Evolutionary conservation across 2,113 vertebrate species (phyloP).

Genomic region (Atractosteus spatula): DNA sequence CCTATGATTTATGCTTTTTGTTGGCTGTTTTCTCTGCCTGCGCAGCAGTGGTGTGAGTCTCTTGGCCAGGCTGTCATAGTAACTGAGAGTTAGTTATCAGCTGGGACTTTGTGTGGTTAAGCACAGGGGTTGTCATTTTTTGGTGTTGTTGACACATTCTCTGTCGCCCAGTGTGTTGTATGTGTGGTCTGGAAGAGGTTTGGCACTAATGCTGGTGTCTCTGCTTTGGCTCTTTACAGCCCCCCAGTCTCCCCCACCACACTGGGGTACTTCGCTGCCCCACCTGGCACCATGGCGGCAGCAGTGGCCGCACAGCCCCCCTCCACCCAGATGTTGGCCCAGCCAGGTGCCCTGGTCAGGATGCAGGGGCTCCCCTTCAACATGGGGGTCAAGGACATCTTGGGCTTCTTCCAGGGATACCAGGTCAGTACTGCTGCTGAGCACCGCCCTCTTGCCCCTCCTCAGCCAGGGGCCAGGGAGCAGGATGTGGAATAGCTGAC

Average conservation of each 20-base stretch:
- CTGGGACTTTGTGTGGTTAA: too few species aligned
- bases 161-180: too few species aligned
- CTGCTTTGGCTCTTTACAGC: constrained; percentile 49
- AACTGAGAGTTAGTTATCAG: too few species aligned
- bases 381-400: constrained; percentile 91
- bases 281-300: constrained; percentile 76
- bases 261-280: constrained; percentile 84
- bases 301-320: constrained; percentile 70
- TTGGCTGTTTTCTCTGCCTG: too few species aligned
- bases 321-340: constrained; percentile 72
- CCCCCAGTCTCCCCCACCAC: constrained; percentile 93
- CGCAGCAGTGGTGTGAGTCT: too few species aligned
- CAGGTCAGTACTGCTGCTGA: constrained; percentile 73
- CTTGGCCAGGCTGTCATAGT: too few species aligned
- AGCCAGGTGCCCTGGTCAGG: constrained; percentile 81
- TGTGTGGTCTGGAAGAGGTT: too few species aligned
- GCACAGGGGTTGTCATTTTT: too few species aligned
- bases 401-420: constrained; percentile 95
- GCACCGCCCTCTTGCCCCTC: fast-evolving
- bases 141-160: too few species aligned
- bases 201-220: not conserved
- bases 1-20: too few species aligned
- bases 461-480: not conserved
- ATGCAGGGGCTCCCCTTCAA: constrained; percentile 97
- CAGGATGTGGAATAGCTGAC: too few species aligned